Percentiles rank a stretch among this genome's conserved stretches.
These are phyloP conservation scores for Oscheius sp. DNA, from an alignment of 2,888 invertebrate species.

Conservation along the genomic window DNA sequence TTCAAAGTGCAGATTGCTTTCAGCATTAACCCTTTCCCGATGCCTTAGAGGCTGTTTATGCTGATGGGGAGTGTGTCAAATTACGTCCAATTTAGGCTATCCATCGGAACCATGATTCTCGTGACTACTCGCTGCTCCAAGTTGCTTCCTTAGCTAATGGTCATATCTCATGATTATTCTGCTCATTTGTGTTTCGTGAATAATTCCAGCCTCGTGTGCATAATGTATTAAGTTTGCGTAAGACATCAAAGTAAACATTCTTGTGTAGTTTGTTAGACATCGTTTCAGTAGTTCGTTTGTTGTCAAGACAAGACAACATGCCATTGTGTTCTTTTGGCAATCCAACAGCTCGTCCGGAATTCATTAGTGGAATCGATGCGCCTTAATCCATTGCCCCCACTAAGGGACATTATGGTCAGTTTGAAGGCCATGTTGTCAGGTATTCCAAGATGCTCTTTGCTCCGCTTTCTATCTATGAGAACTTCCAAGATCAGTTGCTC, in stretches of 20 bases:
- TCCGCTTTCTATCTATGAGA: neutral
- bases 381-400: conserved; percentile 35
- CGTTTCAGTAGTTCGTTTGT: conserved; percentile 14
- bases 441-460: neutral
- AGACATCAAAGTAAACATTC: too few relatives aligned
- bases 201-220: too few relatives aligned
- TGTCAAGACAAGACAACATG: neutral
- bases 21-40: too few relatives aligned
- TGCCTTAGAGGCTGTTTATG: neutral
- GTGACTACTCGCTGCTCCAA: conserved; percentile 3
- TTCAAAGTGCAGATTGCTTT: too few relatives aligned
- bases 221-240: too few relatives aligned
- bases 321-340: conserved; percentile 25
- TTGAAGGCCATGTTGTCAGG: conserved; percentile 13
- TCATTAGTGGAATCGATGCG: conserved; percentile 35
- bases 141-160: too few relatives aligned
- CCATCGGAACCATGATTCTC: neutral
- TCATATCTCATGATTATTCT: too few relatives aligned
- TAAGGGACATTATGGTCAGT: conserved; percentile 30
- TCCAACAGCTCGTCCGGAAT: conserved; percentile 32
- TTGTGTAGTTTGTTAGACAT: neutral
- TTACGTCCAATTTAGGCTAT: conserved; percentile 27
- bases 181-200: too few relatives aligned
- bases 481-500: neutral
- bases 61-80: conserved; percentile 28